Evolutionary conservation across 2,797 vertebrate species (phyloP), one percentile per base, ranked within the genome.

Genomic region (Cottoperca gobio): DNA sequence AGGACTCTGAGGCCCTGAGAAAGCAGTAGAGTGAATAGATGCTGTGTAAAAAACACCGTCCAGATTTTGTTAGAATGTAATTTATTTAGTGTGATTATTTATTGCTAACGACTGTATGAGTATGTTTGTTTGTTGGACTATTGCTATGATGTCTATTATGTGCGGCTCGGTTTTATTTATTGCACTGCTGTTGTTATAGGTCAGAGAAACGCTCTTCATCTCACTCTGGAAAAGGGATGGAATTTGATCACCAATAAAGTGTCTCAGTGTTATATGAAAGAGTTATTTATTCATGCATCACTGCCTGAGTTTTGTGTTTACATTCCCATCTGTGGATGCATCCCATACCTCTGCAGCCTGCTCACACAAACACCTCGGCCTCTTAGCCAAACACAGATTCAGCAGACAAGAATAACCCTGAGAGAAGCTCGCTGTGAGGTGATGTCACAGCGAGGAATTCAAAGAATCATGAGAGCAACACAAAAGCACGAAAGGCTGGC

Each of bases 51-150:
- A 43, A 37, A 70, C 69, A 52, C 42, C 48, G 42, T 70, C n/a
- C 50, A 72, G 60, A 70, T 78, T 45, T 60, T 78, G 37, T 80
- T 91, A 86, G 86, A 83, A 83, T 90, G 73, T 93, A 93, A 94
- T 93, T 94, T 94, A 94, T 94, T 93, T 86, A 89, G 88, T 90
- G 68, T 84, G 61, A 87, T 84, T 94, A 94, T 94, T 94, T 94
- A 94, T 94, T 93, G 82, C 82, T 81, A 40, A 81, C 23, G 33
- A 78, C 53, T 78, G 48, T 82, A 60, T 85, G 49, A 49, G 17
- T 76, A 42, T 42, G 70, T 91, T 73, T 83, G 62, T 72, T 40
- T 78, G 67, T 83, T 67, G 58, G 53, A 84, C 35, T 72, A 43
- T 54, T 80, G 61, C 84, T 65, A 70, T 81, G 7, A 70, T 70